Evolutionary conservation across 2,113 vertebrate species (phyloP).

Genomic region (Grantiella picta): DNA sequence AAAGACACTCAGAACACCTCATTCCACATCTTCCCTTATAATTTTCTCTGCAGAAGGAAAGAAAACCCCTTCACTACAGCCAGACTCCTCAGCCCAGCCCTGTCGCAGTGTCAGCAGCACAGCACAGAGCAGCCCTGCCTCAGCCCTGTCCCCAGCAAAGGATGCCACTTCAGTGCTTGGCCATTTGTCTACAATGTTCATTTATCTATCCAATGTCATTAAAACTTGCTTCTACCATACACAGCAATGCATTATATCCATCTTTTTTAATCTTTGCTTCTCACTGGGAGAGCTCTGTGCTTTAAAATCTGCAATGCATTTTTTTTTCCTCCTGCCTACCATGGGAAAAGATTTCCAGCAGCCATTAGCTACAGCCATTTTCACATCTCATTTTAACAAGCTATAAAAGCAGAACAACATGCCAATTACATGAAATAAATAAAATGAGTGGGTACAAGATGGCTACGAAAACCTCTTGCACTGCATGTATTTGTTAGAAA

Average conservation of each 20-base stretch:
- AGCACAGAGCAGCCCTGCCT: neutral
- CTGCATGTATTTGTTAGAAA: conserved; percentile 45
- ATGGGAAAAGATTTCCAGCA: conserved; percentile 52
- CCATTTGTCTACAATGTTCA: no score
- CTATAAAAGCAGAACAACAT: conserved; percentile 59
- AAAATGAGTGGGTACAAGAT: conserved; percentile 56
- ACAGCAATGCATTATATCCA: neutral
- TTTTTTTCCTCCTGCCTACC: neutral
- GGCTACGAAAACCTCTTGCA: conserved; percentile 52
- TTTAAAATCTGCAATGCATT: neutral
- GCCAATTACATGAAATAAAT: conserved; percentile 67
- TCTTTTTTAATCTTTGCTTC: neutral
- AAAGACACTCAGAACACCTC: neutral
- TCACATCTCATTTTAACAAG: conserved; percentile 64
- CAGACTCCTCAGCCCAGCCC: neutral
- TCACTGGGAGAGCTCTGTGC: neutral
- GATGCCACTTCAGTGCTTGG: neutral
- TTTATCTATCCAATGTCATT: neutral
- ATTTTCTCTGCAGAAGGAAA: neutral
- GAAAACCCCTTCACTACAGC: accelerated
- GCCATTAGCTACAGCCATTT: conserved; percentile 59
- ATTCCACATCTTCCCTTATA: accelerated
- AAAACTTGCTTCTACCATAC: neutral
- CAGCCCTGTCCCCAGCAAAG: neutral
- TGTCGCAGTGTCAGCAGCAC: accelerated